phyloP scores from a whole-genome alignment of 2,888 invertebrate genomes.

The Dryococelus australis region DNA sequence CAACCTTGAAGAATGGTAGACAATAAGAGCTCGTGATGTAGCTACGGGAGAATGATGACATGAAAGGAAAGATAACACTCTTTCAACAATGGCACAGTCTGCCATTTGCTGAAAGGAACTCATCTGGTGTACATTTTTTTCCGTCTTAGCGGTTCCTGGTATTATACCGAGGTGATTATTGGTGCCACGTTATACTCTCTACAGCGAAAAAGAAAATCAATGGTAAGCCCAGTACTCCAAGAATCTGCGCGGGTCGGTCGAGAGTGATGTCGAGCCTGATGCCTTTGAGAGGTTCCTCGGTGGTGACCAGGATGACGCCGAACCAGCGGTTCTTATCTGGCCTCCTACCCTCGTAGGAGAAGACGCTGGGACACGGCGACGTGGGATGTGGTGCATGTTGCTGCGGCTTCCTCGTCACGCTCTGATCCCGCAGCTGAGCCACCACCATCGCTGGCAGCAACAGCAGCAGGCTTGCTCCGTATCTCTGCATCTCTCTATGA shows the following conservation, averaged over 20 bases:
- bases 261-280: conserved; percentile 67
- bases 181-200: no score
- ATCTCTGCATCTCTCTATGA: neutral
- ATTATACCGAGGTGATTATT: no score
- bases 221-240: conserved; percentile 60
- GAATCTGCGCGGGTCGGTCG: conserved; percentile 63
- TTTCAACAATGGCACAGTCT: no score
- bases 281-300: conserved; percentile 66
- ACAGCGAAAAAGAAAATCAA: no score
- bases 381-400: conserved; percentile 34
- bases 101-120: no score
- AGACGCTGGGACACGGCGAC: conserved; percentile 67
- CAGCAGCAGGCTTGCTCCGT: neutral
- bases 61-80: no score
- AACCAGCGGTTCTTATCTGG: conserved; percentile 68
- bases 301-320: conserved; percentile 65
- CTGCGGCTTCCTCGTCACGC: neutral
- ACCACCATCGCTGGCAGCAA: neutral
- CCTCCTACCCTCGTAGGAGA: conserved; percentile 64
- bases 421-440: neutral
- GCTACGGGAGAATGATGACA: no score
- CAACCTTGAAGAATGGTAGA: no score
- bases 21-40: no score
- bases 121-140: no score
- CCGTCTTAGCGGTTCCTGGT: no score